phyloP scores from a whole-genome alignment of 1,140 invertebrate species.

The Saccostrea cuccullata region DNA sequence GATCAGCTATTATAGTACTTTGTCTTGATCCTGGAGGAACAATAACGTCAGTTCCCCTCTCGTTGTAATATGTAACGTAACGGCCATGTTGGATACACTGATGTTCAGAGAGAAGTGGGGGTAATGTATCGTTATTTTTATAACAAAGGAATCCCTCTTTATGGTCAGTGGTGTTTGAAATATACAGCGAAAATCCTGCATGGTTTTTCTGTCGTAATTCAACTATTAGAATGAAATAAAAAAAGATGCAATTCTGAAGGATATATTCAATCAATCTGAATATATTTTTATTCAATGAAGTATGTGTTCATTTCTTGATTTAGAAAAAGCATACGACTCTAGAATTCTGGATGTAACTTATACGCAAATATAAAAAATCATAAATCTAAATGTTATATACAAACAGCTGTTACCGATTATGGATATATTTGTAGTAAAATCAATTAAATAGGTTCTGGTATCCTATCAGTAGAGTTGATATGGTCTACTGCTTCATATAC shows the following conservation, averaged over 20 bases:
- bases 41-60: background rate
- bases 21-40: background rate
- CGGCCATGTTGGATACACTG: background rate
- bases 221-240: background rate
- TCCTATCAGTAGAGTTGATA: no score
- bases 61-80: background rate
- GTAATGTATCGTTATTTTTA: background rate
- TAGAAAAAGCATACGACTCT: no score
- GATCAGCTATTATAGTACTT: background rate
- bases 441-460: no score
- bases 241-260: background rate
- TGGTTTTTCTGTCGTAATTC: background rate
- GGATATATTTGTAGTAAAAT: no score
- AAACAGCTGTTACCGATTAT: no score
- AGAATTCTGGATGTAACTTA: no score
- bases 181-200: background rate
- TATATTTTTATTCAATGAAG: no score
- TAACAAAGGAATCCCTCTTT: background rate
- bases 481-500: no score
- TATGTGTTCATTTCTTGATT: no score
- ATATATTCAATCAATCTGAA: no score
- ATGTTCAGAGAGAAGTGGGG: background rate
- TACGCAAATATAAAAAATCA: no score
- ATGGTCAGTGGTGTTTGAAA: background rate
- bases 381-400: no score